phyloP scores from a whole-genome alignment of 2,888 invertebrate species.

The Tachystola acroxantha region DNA sequence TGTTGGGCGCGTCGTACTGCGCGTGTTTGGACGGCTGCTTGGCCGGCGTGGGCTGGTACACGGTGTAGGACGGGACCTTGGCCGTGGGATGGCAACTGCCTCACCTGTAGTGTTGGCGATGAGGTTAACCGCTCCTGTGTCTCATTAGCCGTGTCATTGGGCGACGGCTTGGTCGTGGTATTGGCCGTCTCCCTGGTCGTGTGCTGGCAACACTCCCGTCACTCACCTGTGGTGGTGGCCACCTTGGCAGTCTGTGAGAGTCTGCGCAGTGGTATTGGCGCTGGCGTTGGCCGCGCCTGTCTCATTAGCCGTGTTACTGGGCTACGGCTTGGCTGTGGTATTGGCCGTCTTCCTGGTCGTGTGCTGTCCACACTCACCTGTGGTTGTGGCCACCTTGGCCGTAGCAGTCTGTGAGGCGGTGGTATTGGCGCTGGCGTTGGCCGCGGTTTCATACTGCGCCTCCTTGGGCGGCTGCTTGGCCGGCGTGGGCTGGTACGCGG shows the following conservation, averaged over 20 bases:
- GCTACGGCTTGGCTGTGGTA: too few species aligned
- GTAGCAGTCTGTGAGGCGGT: slow-evolving; percentile 72
- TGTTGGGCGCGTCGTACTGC: slow-evolving; percentile 68
- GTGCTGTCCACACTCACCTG: slow-evolving; percentile 41
- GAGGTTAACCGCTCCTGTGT: slow-evolving; percentile 53
- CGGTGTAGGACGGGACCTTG: slow-evolving; percentile 35
- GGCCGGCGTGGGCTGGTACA: slow-evolving; percentile 19
- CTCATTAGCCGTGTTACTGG: too few species aligned
- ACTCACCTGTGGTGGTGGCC: slow-evolving; percentile 66
- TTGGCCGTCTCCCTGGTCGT: too few species aligned
- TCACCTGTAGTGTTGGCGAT: slow-evolving; percentile 58
- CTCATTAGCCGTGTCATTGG: too few species aligned
- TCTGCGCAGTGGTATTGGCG: slow-evolving; percentile 67
- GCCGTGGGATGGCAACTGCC: slow-evolving; percentile 66
- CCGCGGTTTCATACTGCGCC: slow-evolving; percentile 63
- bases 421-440: slow-evolving; percentile 60
- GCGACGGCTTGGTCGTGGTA: too few species aligned
- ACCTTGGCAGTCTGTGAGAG: slow-evolving; percentile 75
- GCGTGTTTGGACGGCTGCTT: slow-evolving; percentile 13
- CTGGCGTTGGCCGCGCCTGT: slow-evolving; percentile 60
- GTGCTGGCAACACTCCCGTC: too few species aligned
- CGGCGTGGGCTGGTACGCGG: slow-evolving; percentile 20
- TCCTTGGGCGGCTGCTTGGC: slow-evolving; percentile 15
- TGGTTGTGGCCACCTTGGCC: slow-evolving; percentile 72
- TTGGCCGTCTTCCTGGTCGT: too few species aligned